These are phyloP conservation scores for Monopterus albus DNA, from an alignment of 2,113 vertebrate genomes.

Conservation along the genomic window DNA sequence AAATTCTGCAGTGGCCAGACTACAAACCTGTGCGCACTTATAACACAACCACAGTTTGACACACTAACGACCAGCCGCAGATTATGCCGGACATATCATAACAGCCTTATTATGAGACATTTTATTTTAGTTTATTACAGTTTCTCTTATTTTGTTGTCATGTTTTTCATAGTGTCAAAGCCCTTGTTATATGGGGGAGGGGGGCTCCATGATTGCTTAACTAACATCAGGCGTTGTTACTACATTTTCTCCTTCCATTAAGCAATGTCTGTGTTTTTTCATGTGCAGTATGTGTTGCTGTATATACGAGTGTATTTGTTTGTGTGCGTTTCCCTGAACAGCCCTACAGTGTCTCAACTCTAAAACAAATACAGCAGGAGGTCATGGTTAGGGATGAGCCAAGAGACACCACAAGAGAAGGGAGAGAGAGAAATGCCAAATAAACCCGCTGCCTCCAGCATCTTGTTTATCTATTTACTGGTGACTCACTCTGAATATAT, in stretches of 20 bases:
- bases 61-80: no score
- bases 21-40: no score
- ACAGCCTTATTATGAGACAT: no score
- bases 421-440: conserved; percentile 49
- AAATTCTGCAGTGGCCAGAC: no score
- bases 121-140: no score
- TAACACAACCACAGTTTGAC: no score
- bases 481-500: conserved; percentile 48
- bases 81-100: no score
- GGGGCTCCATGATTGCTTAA: conserved; percentile 12
- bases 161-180: no score
- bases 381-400: conserved; percentile 40
- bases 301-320: background rate
- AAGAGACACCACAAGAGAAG: conserved; percentile 43
- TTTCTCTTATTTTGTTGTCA: no score
- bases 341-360: conserved; percentile 21
- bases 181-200: no score
- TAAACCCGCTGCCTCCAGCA: conserved; percentile 54
- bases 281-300: conserved; percentile 14
- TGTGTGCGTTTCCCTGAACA: conserved; percentile 45
- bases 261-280: conserved; percentile 26
- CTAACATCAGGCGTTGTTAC: conserved; percentile 24
- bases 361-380: conserved; percentile 54
- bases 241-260: conserved; percentile 37
- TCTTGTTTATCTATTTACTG: conserved; percentile 61